Evolutionary conservation across 2,797 vertebrate genomes (phyloP).

Genomic region (Nothura maculosa): DNA sequence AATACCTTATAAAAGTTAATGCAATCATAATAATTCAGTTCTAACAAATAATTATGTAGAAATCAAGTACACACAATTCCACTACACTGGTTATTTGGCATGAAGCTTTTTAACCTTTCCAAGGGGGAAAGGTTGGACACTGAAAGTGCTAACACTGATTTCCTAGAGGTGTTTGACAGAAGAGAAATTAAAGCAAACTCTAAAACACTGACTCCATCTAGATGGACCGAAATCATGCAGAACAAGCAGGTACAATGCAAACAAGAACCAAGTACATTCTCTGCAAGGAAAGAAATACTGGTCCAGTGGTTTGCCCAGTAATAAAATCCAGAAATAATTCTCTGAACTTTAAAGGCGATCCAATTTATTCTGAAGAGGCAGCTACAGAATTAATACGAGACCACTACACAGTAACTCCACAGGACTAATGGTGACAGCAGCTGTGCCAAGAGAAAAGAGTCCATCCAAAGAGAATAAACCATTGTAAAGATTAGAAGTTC

Average conservation of each 20-base stretch:
- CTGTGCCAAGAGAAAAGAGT: neutral
- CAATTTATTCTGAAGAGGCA: conserved; percentile 29
- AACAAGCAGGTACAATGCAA: neutral
- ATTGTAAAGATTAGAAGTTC: conserved; percentile 15
- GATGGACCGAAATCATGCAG: conserved; percentile 16
- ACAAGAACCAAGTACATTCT: neutral
- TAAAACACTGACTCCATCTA: conserved; percentile 8
- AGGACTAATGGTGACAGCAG: accelerated
- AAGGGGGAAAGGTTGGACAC: neutral
- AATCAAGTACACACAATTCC: neutral
- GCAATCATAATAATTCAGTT: neutral
- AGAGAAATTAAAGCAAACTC: conserved; percentile 24
- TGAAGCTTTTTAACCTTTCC: conserved; percentile 1
- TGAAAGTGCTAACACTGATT: neutral
- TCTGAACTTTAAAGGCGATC: conserved; percentile 48
- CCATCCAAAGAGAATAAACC: neutral
- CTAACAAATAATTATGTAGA: conserved; percentile 25
- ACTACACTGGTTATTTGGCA: neutral
- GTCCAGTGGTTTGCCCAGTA: neutral
- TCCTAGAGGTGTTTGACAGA: neutral
- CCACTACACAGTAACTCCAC: neutral
- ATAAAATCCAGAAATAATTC: conserved; percentile 30
- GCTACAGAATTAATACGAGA: conserved; percentile 30
- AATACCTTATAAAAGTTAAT: neutral
- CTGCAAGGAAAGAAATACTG: neutral